phyloP scores from a whole-genome alignment of 2,113 vertebrate species.

The Chunga burmeisteri region DNA sequence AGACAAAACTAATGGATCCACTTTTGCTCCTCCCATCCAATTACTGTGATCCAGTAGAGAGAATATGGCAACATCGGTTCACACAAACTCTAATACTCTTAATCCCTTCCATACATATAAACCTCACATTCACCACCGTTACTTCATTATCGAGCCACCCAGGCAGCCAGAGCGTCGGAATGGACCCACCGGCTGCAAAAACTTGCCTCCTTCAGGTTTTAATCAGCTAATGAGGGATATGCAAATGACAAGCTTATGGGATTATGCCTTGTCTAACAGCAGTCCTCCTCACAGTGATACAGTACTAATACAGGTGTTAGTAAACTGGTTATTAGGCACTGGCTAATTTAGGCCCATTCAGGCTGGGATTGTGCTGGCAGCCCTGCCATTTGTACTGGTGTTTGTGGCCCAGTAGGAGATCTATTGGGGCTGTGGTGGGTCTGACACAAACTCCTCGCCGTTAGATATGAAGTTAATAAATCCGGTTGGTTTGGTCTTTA shows the following conservation, averaged over 20 bases:
- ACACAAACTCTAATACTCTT: constrained; percentile 87
- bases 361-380: constrained; percentile 68
- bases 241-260: constrained; percentile 92
- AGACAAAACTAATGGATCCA: constrained; percentile 88
- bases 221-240: constrained; percentile 87
- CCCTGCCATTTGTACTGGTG: constrained; percentile 79
- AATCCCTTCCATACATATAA: constrained; percentile 92
- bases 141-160: constrained; percentile 92
- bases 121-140: constrained; percentile 81
- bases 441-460: constrained; percentile 70
- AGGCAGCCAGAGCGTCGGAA: constrained; percentile 76
- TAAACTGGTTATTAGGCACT: constrained; percentile 84
- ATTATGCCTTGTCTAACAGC: constrained; percentile 88
- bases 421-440: constrained; percentile 87
- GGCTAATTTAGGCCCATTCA: constrained; percentile 86
- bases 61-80: constrained; percentile 84
- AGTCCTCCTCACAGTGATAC: constrained; percentile 77
- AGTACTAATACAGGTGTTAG: constrained; percentile 94
- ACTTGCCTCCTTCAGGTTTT: constrained; percentile 76
- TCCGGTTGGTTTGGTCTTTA: constrained; percentile 12
- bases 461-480: constrained; percentile 72
- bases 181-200: constrained; percentile 74
- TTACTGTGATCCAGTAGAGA: constrained; percentile 86
- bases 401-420: constrained; percentile 81
- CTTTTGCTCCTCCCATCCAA: constrained; percentile 92